These are phyloP conservation scores for Himalopsyche japonica DNA, from an alignment of 2,888 invertebrate species.

Conservation along the genomic window DNA sequence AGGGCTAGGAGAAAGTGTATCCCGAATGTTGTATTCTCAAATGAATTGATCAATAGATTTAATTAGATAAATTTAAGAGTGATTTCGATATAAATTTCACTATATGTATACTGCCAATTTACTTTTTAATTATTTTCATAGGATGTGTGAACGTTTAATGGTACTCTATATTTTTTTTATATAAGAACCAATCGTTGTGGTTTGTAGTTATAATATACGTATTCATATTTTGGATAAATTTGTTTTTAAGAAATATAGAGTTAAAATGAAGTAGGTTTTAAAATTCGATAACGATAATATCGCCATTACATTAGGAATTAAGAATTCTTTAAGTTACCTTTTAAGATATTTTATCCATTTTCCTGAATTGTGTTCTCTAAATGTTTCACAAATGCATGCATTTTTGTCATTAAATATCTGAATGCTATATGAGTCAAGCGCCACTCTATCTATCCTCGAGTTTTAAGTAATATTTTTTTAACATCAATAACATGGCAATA, in stretches of 20 bases:
- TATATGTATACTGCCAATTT: background rate
- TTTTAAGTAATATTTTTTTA: too few species aligned
- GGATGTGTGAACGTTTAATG: background rate
- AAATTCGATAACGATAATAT: background rate
- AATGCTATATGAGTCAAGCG: too few species aligned
- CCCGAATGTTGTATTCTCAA: background rate
- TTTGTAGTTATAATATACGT: background rate
- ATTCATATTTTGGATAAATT: background rate
- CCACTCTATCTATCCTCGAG: too few species aligned
- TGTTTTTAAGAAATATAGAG: background rate
- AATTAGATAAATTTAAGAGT: background rate
- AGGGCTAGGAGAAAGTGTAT: background rate
- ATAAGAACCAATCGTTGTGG: background rate
- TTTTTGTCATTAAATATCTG: too few species aligned
- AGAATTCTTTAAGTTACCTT: background rate
- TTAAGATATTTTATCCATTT: background rate
- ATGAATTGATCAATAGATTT: background rate
- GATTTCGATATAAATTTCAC: background rate
- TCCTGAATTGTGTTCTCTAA: background rate
- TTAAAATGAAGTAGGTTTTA: background rate
- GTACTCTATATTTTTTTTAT: background rate
- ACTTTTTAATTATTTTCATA: background rate
- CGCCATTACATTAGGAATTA: background rate
- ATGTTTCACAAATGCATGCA: too few species aligned
- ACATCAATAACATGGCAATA: too few species aligned